phyloP scores from a whole-genome alignment of 2,113 vertebrate species.

The Hiodon tergisus region DNA sequence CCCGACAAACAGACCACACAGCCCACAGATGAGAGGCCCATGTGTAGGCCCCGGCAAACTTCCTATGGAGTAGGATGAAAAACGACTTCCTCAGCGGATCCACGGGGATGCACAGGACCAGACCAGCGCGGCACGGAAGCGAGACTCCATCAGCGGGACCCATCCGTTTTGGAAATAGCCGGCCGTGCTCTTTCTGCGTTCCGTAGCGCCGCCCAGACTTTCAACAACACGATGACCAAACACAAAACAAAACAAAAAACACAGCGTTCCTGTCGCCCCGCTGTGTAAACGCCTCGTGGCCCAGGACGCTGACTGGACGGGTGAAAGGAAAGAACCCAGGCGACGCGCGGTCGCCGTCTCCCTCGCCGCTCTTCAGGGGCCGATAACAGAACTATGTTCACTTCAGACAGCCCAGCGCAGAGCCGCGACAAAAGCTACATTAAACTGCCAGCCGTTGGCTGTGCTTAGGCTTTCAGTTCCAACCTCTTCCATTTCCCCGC shows the following conservation, averaged over 20 bases:
- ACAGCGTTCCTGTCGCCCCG: too few species aligned
- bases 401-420: conserved; percentile 37
- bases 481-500: too few species aligned
- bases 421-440: neutral
- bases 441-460: neutral
- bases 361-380: too few species aligned
- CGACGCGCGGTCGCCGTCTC: too few species aligned
- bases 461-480: too few species aligned
- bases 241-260: too few species aligned
- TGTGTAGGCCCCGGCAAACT: conserved; percentile 21
- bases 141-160: neutral
- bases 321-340: too few species aligned
- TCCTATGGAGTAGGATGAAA: conserved; percentile 27
- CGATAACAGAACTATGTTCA: conserved; percentile 28
- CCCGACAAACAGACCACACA: conserved; percentile 25
- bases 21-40: conserved; percentile 22
- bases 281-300: too few species aligned
- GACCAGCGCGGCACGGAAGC: neutral
- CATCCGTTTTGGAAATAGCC: too few species aligned
- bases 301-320: too few species aligned
- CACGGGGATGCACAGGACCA: neutral
- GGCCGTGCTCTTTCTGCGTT: neutral
- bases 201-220: neutral
- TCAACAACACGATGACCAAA: neutral
- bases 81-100: conserved; percentile 22